These are phyloP conservation scores for Macrosoma leucophasiata DNA, from an alignment of 2,888 invertebrate genomes.

Conservation along the genomic window DNA sequence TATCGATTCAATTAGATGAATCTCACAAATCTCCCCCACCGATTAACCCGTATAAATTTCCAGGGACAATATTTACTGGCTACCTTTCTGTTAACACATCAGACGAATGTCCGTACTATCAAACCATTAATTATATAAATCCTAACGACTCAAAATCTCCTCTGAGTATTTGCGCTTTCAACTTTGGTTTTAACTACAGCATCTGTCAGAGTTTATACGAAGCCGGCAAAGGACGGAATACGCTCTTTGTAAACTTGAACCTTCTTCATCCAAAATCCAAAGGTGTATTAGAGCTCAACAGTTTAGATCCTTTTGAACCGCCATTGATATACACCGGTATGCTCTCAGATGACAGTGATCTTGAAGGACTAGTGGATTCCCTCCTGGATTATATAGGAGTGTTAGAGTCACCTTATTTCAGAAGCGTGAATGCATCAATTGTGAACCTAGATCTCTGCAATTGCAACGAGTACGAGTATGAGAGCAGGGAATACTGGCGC, in stretches of 20 bases:
- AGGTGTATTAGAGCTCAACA: conserved; percentile 70
- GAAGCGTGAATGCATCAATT: conserved; percentile 36
- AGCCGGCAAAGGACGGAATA: conserved; percentile 21
- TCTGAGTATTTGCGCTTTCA: conserved; percentile 24
- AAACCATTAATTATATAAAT: conserved; percentile 26
- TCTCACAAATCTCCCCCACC: conserved; percentile 36
- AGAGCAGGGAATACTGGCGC: conserved; percentile 78
- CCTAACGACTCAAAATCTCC: conserved; percentile 22
- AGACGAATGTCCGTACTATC: conserved; percentile 56
- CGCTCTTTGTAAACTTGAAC: conserved; percentile 21
- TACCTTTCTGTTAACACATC: conserved; percentile 74
- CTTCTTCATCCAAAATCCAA: conserved; percentile 58
- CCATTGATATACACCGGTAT: conserved; percentile 77
- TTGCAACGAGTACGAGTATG: conserved; percentile 19
- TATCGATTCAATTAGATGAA: conserved; percentile 31
- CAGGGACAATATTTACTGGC: conserved; percentile 28
- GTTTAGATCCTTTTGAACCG: conserved; percentile 64
- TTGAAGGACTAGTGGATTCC: conserved; percentile 47
- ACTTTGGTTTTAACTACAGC: conserved; percentile 26
- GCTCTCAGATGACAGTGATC: conserved; percentile 67
- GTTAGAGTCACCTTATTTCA: conserved; percentile 50
- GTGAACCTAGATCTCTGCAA: conserved; percentile 27
- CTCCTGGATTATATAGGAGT: conserved; percentile 42
- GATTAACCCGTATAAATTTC: conserved; percentile 34
- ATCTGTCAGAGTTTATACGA: conserved; percentile 29